Base-by-base conservation (phyloP, 2,113 vertebrate genomes). In the Eulemur macaco region DNA sequence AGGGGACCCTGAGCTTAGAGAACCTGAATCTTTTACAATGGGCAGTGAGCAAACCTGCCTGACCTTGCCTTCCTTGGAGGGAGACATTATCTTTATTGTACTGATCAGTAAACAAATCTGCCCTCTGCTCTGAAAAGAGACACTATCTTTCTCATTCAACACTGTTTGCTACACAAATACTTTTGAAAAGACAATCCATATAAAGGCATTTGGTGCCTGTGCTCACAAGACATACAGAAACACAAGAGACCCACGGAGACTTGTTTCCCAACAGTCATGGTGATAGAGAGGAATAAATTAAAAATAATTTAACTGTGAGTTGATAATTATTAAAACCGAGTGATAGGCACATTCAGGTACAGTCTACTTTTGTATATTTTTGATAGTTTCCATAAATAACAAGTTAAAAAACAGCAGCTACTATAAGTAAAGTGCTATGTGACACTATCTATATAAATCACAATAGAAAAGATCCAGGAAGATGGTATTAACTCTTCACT, bases 251-350 rank as follows among this genome's bases (percentile, higher is more conserved):
- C 15, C 14, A 6, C 73, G 52, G 21, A 76, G 63, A 82, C 63
- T 68, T 68, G 29, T 83, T 47, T 82, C 45, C 88, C 42, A 82
- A 42, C 18, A 56, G 47, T 91, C 45, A 34, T 77, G 42, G 15
- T 45, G 20, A n/a, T 83, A 11, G 54, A 29, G 27, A 23, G 15
- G 58, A 73, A n/a, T 74, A 63, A 66, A 66, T 93, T 68, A 94
- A 91, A 80, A 68, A 80, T 68, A 80, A 91, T 81, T 81, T 37
- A 71, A 27, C 13, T 71, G 21, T 86, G 81, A 88, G 23, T 69
- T 81, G 47, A n/a, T 96, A 64, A 85, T 73, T 69, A 64, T 63
- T 93, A 83, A 80, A 93, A 94, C 27, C 91, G 47, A n/a, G 34
- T 87, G 81, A 74, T 78, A 42, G 31, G 37, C 50, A 88, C 21